A percentile compares a stretch with the other conserved stretches of the same genome.
Evolutionary conservation across 2,888 invertebrate species (phyloP).

Genomic region (Ptychoptera albimana): DNA sequence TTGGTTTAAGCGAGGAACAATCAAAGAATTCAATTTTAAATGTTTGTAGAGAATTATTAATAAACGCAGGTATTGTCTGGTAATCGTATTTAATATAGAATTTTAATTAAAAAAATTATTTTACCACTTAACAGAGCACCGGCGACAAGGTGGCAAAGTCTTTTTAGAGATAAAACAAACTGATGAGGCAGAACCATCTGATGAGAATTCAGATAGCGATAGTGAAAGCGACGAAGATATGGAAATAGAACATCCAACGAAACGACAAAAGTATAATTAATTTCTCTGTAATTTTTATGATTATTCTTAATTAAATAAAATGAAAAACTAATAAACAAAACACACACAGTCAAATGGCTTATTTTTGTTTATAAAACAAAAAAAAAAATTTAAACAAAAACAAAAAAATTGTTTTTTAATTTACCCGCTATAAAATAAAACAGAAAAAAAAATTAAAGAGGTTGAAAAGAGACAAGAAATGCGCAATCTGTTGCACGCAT

Average conservation of each 20-base stretch:
- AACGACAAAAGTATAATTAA: slow-evolving; percentile 16
- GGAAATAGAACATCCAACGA: slow-evolving; percentile 21
- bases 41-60: slow-evolving; percentile 41
- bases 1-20: slow-evolving; percentile 53
- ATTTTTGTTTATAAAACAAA: no score
- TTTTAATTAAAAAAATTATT: slow-evolving; percentile 3
- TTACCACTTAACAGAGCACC: no score
- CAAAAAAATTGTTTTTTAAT: background rate
- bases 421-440: background rate
- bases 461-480: background rate
- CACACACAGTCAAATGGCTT: background rate
- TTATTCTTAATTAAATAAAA: background rate
- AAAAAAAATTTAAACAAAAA: no score
- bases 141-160: no score
- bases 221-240: slow-evolving; percentile 15
- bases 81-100: slow-evolving; percentile 13
- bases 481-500: background rate
- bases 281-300: slow-evolving; percentile 6
- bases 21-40: slow-evolving; percentile 46
- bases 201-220: slow-evolving; percentile 10
- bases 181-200: slow-evolving; percentile 12
- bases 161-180: slow-evolving; percentile 3
- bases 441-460: no score
- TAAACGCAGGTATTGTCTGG: slow-evolving; percentile 45
- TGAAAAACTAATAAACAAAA: background rate